Evolutionary conservation across 2,888 invertebrate genomes (phyloP).

Genomic region (Machimus rusticus): DNA sequence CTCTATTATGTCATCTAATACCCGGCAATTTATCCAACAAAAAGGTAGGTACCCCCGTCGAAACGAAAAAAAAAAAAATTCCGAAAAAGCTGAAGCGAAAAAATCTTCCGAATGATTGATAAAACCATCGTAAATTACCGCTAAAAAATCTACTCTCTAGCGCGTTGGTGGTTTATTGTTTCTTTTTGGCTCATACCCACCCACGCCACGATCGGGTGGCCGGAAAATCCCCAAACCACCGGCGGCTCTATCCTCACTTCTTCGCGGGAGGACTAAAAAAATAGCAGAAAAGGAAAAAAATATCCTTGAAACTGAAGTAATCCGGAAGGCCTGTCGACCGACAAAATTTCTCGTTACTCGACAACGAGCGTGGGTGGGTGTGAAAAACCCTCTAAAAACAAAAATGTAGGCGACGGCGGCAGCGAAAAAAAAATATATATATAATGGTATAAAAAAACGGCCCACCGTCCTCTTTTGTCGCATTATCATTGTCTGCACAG

Average conservation of each 20-base stretch:
- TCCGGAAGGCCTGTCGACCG: background rate
- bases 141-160: constrained; percentile 28
- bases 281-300: background rate
- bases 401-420: background rate
- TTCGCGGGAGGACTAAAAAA: constrained; percentile 2
- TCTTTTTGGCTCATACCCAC: background rate
- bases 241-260: background rate
- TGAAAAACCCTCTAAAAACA: background rate
- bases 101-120: constrained; percentile 37
- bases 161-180: constrained; percentile 1
- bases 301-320: constrained; percentile 1
- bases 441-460: background rate
- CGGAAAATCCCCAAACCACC: background rate
- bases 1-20: constrained; percentile 36
- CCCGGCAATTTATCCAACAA: constrained; percentile 31
- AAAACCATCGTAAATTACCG: constrained; percentile 38
- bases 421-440: background rate
- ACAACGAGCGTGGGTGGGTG: background rate
- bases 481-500: constrained; percentile 28
- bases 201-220: background rate
- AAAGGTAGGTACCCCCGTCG: background rate
- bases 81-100: background rate
- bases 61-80: background rate
- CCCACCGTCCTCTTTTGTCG: constrained; percentile 12
- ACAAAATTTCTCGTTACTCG: background rate